Conservation (phyloP, 92 coral and sea anemone genomes). For the Bergia sp. region DNA sequence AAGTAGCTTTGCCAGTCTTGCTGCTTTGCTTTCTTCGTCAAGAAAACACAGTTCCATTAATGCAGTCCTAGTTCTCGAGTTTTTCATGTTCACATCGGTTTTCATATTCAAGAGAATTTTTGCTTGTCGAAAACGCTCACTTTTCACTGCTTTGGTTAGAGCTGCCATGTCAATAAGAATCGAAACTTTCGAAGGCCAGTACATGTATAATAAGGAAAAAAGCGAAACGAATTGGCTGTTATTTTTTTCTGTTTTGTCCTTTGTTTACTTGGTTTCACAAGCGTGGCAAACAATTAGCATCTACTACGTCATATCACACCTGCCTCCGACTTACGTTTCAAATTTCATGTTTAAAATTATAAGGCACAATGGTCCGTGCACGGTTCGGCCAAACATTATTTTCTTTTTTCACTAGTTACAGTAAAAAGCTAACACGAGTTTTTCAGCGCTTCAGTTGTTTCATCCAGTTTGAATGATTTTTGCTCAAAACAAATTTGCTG, state of each 20-base stretch:
- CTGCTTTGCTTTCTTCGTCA: slow-evolving; percentile 82
- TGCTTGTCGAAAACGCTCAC: slow-evolving; percentile 72
- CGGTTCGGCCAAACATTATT: too few species aligned
- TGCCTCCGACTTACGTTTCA: too few species aligned
- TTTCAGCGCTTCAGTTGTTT: too few species aligned
- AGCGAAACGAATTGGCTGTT: neutral
- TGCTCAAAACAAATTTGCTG: too few species aligned
- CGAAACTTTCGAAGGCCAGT: neutral
- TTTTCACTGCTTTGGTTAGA: slow-evolving; percentile 69
- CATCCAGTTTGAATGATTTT: too few species aligned
- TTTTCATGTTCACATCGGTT: slow-evolving; percentile 70
- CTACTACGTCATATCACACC: too few species aligned
- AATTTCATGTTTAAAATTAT: too few species aligned
- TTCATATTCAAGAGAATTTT: slow-evolving; percentile 77
- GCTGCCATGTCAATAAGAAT: slow-evolving; percentile 67
- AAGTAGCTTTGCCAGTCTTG: slow-evolving; percentile 67
- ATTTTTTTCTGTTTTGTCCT: neutral
- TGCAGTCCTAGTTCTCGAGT: slow-evolving; percentile 65
- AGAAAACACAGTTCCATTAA: slow-evolving; percentile 82
- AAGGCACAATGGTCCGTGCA: too few species aligned
- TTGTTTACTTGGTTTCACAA: neutral
- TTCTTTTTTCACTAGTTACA: too few species aligned
- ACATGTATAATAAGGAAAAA: too few species aligned
- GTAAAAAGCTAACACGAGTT: too few species aligned
- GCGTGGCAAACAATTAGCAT: neutral